These are phyloP conservation scores for Pseudorectes ferrugineus DNA, from an alignment of 2,113 vertebrate species.

Conservation along the genomic window DNA sequence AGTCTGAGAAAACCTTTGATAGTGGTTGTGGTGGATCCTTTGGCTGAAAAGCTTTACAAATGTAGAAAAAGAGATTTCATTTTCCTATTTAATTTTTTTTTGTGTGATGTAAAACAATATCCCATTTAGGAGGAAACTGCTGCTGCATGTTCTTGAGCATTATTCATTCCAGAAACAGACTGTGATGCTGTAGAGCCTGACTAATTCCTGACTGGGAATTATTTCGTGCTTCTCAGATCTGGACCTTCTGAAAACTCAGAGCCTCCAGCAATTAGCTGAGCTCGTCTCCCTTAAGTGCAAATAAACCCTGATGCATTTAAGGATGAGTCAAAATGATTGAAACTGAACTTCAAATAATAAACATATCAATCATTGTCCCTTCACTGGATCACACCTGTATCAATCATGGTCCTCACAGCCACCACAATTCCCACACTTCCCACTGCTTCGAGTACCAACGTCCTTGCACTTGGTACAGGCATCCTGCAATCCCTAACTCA, in stretches of 20 bases:
- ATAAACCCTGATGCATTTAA: neutral
- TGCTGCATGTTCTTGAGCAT: neutral
- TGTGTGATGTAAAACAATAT: neutral
- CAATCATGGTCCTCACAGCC: neutral
- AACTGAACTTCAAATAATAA: constrained; percentile 13
- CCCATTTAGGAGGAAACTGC: neutral
- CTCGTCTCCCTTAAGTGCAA: neutral
- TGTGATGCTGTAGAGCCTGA: neutral
- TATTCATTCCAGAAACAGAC: neutral
- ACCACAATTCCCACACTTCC: neutral
- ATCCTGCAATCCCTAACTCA: neutral
- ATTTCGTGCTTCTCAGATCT: neutral
- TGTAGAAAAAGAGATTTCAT: neutral
- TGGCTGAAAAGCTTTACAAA: neutral
- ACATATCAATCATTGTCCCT: constrained; percentile 30
- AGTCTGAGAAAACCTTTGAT: neutral
- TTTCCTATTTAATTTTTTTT: neutral
- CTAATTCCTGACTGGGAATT: neutral
- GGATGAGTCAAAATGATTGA: neutral
- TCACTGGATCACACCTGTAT: neutral
- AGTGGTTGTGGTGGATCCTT: neutral
- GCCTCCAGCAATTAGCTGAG: neutral
- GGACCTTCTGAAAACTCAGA: neutral
- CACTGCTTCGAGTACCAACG: neutral
- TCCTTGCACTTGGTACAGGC: neutral